Evolutionary conservation across 2,113 vertebrate species (phyloP).

Genomic region (Nycticryphes semicollaris): DNA sequence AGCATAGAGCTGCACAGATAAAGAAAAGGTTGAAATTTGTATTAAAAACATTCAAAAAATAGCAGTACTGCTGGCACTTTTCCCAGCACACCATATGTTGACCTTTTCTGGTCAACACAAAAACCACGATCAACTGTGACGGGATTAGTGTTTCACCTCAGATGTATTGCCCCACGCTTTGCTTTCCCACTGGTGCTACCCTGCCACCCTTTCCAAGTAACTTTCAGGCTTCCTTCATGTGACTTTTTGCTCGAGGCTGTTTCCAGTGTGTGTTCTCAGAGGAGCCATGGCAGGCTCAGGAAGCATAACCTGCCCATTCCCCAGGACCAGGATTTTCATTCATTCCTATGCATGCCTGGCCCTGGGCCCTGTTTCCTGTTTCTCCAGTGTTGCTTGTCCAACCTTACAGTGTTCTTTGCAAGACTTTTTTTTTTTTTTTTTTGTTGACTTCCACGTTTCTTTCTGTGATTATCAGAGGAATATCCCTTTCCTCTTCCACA

Average conservation of each 20-base stretch:
- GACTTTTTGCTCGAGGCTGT: background rate
- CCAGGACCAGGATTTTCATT: background rate
- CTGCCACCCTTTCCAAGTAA: background rate
- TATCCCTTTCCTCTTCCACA: background rate
- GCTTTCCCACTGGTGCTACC: background rate
- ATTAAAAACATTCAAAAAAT: slow-evolving; percentile 27
- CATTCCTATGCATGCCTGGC: background rate
- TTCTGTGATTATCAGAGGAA: background rate
- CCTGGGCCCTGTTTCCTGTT: background rate
- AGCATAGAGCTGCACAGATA: background rate
- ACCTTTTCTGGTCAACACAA: slow-evolving; percentile 40
- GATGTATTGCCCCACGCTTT: background rate
- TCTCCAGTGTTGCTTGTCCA: background rate
- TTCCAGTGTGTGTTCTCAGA: background rate
- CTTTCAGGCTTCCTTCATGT: background rate
- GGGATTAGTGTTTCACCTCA: slow-evolving; percentile 9
- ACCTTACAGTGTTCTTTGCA: background rate
- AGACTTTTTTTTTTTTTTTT: background rate
- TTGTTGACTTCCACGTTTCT: background rate
- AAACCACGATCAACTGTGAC: background rate
- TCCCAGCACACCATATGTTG: slow-evolving; percentile 33
- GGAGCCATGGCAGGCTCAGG: background rate
- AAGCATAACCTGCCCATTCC: background rate
- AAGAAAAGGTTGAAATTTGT: background rate
- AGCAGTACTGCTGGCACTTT: slow-evolving; percentile 8